Evolutionary conservation across 2,888 invertebrate genomes (phyloP).

Genomic region (Cryptus armator): DNA sequence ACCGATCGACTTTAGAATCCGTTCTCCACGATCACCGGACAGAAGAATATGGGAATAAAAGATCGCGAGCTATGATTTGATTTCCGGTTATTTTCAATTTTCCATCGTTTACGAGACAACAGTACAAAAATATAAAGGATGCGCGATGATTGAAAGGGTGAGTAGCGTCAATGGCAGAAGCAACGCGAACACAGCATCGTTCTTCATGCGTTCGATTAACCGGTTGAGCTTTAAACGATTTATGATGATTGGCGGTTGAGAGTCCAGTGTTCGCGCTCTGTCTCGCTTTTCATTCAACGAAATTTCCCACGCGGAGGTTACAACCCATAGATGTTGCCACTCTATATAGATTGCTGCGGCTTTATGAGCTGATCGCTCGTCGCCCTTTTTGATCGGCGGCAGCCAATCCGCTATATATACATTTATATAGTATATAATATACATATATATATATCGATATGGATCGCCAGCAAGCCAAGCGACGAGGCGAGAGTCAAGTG

Average conservation of each 20-base stretch:
- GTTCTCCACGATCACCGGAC: too few relatives aligned
- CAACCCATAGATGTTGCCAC: not conserved
- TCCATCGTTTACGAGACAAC: not conserved
- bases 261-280: slow-evolving; percentile 15
- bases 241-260: slow-evolving; percentile 46
- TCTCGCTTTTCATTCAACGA: not conserved
- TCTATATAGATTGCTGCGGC: slow-evolving; percentile 16
- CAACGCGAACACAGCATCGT: slow-evolving; percentile 1
- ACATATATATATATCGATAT: not conserved
- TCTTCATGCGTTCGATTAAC: slow-evolving; percentile 44
- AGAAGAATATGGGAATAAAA: not conserved
- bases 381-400: slow-evolving; percentile 15
- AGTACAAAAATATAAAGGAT: slow-evolving; percentile 1
- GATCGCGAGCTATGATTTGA: not conserved
- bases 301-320: slow-evolving; percentile 25
- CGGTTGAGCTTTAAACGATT: slow-evolving; percentile 50
- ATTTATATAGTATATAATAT: not conserved
- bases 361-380: slow-evolving; percentile 18
- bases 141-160: not conserved
- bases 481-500: slow-evolving; percentile 19
- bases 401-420: not conserved
- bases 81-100: not conserved
- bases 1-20: too few relatives aligned
- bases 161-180: slow-evolving; percentile 5
- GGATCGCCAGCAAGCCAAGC: not conserved